Base-by-base conservation (phyloP, 2,888 invertebrate genomes). In the Ligdia adustata region DNA sequence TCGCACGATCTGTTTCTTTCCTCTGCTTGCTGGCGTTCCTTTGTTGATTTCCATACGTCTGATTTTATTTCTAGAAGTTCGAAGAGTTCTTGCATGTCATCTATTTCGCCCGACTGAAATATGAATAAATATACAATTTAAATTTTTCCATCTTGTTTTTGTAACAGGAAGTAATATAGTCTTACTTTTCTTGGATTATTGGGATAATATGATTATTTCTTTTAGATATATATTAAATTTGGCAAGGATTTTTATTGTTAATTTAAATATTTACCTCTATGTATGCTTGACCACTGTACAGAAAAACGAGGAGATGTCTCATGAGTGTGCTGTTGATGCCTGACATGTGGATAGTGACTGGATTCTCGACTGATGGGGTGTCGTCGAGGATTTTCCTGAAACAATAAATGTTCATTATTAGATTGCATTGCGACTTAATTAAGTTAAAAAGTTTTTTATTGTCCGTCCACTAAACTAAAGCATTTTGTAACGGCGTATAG, bases 201-300 rank as follows among this genome's bases (percentile, higher is more conserved):
- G n/a, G n/a, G n/a, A n/a, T n/a, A n/a, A n/a, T n/a, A n/a, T n/a
- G n/a, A n/a, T n/a, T n/a, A n/a, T n/a, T n/a, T n/a, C n/a, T n/a
- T n/a, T n/a, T n/a, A n/a, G n/a, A n/a, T n/a, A n/a, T n/a, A n/a
- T n/a, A n/a, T n/a, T n/a, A n/a, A n/a, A n/a, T n/a, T n/a, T n/a
- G n/a, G n/a, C n/a, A n/a, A n/a, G n/a, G n/a, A n/a, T n/a, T n/a
- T n/a, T n/a, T n/a, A n/a, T n/a, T n/a, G n/a, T n/a, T n/a, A n/a
- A n/a, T n/a, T n/a, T n/a, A n/a, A n/a, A n/a, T n/a, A n/a, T n/a
- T 82, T 75, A 95, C 95, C 91, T 94, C 94, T 63, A 95, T 94
- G 65, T 94, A 93, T 57, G 96, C 95, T 87, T 96, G 96, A 48
- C 96, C 96, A 65, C 96, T 95, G 81, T 97, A 97, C 43, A 96